Base-by-base conservation (phyloP, 2,888 invertebrate species). In the Campoletis raptor region DNA sequence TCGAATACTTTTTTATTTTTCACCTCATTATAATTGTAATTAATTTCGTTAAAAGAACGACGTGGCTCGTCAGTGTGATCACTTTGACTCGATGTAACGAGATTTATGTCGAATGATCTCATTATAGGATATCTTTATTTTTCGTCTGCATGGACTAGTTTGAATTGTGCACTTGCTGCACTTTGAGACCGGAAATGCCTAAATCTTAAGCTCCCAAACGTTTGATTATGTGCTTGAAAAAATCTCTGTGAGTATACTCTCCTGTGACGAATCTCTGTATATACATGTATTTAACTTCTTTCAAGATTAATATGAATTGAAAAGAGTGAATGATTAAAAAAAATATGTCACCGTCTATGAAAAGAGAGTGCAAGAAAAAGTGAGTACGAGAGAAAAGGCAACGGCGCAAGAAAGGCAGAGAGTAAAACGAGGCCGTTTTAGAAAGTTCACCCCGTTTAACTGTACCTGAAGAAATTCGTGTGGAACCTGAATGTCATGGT, bases 381-480 rank as follows among this genome's bases (percentile, higher is more conserved):
- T 45, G 48, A 48, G 30, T 54, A 30, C 24, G 36, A 64, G 76
- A 45, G 79, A 61, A 24, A 48, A 61, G 30, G 69, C 73, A 57
- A 57, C 48, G 42, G 48, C 10, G 45, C 15, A 61, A 54, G 54
- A 21, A 48, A 74, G 10, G 24, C 66, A 67, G 37, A 45, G 77
- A 57, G 40, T 80, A 57, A 54, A 86, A 83, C 78, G 81, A 83
- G 86, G 83, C 67, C 83, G 74, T 84, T 86, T 84, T 86, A 84
- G 86, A 86, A 86, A 86, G 86, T 86, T 84, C 54, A 74, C 78
- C 45, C 69, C 73, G 37, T 57, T 81, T 81, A 86, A 81, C 80
- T 78, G 82, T 82, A 77, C 69, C 40, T 36, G 81, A 86, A 78
- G 84, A 86, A 84, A 84, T 86, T 86, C 79, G 86, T 69, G 81